These are phyloP conservation scores for Lacerta agilis DNA, from an alignment of 2,797 vertebrate genomes.

Conservation along the genomic window DNA sequence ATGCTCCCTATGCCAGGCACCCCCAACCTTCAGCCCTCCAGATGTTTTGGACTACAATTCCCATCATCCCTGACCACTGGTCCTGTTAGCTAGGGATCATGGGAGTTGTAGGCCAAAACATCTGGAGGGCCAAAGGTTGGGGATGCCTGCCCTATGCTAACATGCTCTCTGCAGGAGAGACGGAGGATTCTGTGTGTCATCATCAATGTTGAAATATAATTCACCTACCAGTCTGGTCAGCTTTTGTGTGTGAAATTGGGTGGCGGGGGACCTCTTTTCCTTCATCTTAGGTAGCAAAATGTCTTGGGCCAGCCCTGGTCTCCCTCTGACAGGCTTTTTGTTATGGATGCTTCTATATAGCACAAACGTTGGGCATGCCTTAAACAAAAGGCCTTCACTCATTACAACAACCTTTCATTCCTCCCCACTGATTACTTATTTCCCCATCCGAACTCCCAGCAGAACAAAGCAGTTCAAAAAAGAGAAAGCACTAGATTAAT, in stretches of 20 bases:
- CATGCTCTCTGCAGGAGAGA: too few relatives aligned
- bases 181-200: background rate
- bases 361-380: background rate
- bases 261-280: too few relatives aligned
- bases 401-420: background rate
- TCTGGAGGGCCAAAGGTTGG: too few relatives aligned
- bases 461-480: conserved; percentile 69
- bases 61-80: too few relatives aligned
- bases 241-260: background rate
- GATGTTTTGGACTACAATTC: background rate
- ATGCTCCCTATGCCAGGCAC: too few relatives aligned
- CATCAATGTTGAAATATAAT: background rate
- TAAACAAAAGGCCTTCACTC: background rate
- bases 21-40: background rate
- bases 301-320: background rate
- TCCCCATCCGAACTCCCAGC: conserved; percentile 40
- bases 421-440: background rate
- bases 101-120: too few relatives aligned
- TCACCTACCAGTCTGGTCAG: background rate
- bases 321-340: background rate
- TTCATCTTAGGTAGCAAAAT: background rate
- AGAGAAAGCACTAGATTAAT: conserved; percentile 82
- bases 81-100: too few relatives aligned
- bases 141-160: background rate
- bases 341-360: background rate